Conservation (phyloP, 2,113 vertebrate genomes). For the Plecotus auritus region DNA sequence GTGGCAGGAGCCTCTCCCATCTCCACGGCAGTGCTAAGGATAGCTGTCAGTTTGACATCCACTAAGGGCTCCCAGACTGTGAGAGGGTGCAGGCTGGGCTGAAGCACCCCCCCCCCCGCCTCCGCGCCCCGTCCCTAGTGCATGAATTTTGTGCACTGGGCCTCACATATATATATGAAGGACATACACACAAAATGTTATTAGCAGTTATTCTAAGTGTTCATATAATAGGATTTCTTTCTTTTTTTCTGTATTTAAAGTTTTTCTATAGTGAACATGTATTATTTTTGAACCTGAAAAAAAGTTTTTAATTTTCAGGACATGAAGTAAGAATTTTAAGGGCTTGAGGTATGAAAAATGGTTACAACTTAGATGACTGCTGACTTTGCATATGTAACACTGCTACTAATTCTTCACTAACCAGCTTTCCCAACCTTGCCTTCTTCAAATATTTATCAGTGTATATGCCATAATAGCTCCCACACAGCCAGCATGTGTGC, state of each 20-base stretch:
- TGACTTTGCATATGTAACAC: background rate
- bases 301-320: background rate
- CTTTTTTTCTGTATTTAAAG: background rate
- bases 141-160: no score
- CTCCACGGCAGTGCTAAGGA: no score
- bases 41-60: no score
- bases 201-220: background rate
- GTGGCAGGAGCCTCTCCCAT: no score
- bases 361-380: background rate
- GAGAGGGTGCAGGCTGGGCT: no score
- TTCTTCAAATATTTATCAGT: background rate
- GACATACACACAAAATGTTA: background rate
- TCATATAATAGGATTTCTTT: background rate
- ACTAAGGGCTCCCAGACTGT: no score
- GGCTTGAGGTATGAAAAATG: background rate
- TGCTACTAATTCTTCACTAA: background rate
- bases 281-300: background rate
- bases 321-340: background rate
- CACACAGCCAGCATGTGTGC: background rate
- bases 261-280: background rate
- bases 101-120: rapidly evolving
- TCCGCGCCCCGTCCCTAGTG: no score
- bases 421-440: background rate
- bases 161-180: background rate
- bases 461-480: no score